Base-by-base conservation (phyloP, 1,140 invertebrate genomes). In the Riptortus pedestris region DNA sequence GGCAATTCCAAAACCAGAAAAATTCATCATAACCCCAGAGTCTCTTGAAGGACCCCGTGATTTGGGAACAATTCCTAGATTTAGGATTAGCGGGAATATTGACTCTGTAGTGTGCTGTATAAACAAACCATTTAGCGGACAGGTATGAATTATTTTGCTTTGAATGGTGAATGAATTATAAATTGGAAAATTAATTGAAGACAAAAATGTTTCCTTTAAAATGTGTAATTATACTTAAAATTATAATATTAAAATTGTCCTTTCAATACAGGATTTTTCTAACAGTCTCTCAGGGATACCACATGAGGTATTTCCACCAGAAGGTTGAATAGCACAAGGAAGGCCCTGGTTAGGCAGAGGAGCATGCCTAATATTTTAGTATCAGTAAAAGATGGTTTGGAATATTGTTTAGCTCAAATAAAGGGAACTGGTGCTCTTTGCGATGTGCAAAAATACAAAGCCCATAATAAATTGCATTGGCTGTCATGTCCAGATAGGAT, bases 111-210 rank as follows among this genome's bases (percentile, higher is more conserved):
- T 85, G 52, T 92, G 91, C 70, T 84, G 85, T 69, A 83, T 97
- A 14, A 85, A 85, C 11, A 84, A 88, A 70, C 93, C 95, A 7
- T 82, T 98, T 62, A 93, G 86, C 27, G 95, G 95, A 67, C 85
- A 91, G 78, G 85, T 92, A 73, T 73, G 67, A 64, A 63, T 71
- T 20, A n/a, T 58, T 45, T 16, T 9, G 18, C 22, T 62, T 55
- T 14, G 51, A n/a, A 51, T 18, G n/a, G 38, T 43, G n/a, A 43
- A 11, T 43, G 22, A 12, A n/a, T 51, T 67, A 18, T 31, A 28
- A 14, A 59, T 11, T 43, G n/a, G n/a, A 16, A n/a, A 7, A 55
- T 52, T 29, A 48, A 43, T 47, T 63, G 14, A 58, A 45, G 60
- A 58, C 29, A 65, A 29, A n/a, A 24, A 59, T 2, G 38, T 28